A percentile compares a stretch with the other conserved stretches of the same genome.
Evolutionary conservation across 2,797 vertebrate species (phyloP).

Genomic region (Myotis daubentonii): DNA sequence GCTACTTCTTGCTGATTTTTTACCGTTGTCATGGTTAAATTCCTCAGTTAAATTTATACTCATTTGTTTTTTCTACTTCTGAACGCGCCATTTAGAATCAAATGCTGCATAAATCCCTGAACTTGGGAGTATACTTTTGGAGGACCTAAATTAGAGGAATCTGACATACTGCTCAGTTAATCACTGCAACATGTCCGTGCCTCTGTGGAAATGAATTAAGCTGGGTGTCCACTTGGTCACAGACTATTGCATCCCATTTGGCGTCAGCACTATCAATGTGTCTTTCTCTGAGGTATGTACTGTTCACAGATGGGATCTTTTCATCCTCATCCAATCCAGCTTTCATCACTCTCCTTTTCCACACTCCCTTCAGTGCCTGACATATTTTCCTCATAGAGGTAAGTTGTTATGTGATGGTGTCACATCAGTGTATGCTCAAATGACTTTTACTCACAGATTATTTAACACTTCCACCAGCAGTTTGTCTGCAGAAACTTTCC

Average conservation of each 20-base stretch:
- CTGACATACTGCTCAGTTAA: constrained; percentile 15
- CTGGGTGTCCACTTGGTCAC: not conserved
- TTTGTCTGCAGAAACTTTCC: not conserved
- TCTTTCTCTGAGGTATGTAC: not conserved
- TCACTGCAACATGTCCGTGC: not conserved
- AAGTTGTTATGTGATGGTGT: not conserved
- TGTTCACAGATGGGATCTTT: not conserved
- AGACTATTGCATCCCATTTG: not conserved
- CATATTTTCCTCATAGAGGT: not conserved
- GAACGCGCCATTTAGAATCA: constrained; percentile 66
- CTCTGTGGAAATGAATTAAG: not conserved
- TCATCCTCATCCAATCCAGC: not conserved
- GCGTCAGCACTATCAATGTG: not conserved
- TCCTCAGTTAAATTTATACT: constrained; percentile 61
- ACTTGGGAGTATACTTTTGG: constrained; percentile 41
- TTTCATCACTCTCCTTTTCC: not conserved
- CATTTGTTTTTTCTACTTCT: constrained; percentile 67
- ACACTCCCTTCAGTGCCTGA: not conserved
- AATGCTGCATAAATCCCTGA: constrained; percentile 62
- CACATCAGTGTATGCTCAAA: not conserved
- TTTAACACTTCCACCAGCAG: not conserved
- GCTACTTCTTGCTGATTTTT: constrained; percentile 49
- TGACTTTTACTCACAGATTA: not conserved
- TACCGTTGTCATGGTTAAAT: constrained; percentile 31
- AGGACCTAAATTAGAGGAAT: constrained; percentile 50